Conservation (phyloP, 2,888 invertebrate species). For the Leucophora obtusa region DNA sequence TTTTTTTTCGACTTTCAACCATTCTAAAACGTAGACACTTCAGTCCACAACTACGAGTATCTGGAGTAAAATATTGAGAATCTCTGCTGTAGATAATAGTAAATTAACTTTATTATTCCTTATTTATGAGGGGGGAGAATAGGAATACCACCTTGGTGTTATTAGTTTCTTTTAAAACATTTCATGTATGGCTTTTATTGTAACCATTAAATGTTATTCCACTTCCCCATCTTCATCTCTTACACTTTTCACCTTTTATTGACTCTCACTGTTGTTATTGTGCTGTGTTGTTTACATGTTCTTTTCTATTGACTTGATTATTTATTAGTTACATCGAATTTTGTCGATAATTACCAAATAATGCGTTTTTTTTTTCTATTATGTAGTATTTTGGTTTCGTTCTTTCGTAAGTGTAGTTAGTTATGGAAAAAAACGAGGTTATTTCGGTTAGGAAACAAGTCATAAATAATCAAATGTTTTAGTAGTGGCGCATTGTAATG, state of each 20-base stretch:
- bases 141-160: neutral
- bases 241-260: neutral
- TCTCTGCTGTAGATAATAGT: too few species aligned
- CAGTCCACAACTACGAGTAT: too few species aligned
- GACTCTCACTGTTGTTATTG: neutral
- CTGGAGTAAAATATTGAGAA: too few species aligned
- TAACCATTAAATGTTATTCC: neutral
- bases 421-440: slow-evolving; percentile 60
- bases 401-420: slow-evolving; percentile 41
- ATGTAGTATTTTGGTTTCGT: slow-evolving; percentile 29
- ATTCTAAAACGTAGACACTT: too few species aligned
- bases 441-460: slow-evolving; percentile 48
- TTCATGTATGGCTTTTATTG: neutral
- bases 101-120: neutral
- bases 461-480: slow-evolving; percentile 55
- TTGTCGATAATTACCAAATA: slow-evolving; percentile 76
- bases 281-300: slow-evolving; percentile 19
- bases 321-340: slow-evolving; percentile 70
- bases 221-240: neutral
- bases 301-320: slow-evolving; percentile 44
- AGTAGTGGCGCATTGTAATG: slow-evolving; percentile 36
- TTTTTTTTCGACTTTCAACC: too few species aligned
- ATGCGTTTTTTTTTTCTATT: slow-evolving; percentile 68
- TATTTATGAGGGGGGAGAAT: neutral
- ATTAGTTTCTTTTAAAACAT: neutral